Conservation (phyloP, 1,140 invertebrate species). For the Euwallacea fornicatus region DNA sequence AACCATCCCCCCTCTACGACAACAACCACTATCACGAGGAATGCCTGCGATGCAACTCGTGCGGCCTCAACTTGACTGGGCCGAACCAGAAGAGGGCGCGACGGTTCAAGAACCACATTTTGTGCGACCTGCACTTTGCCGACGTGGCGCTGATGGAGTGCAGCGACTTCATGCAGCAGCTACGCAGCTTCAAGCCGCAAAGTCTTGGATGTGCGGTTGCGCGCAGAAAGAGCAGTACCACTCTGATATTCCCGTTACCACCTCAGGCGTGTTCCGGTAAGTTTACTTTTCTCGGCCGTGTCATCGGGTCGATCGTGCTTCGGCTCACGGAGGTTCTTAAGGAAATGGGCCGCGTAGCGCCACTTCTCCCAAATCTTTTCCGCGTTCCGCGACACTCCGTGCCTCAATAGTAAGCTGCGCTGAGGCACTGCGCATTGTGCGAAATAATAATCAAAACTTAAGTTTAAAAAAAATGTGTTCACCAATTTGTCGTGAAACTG, state of each 20-base stretch:
- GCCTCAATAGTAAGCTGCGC: too few species aligned
- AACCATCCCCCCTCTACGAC: conserved; percentile 86
- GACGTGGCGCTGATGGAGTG: conserved; percentile 95
- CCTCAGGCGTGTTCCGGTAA: conserved; percentile 92
- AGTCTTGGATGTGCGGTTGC: conserved; percentile 91
- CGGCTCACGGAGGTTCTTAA: too few species aligned
- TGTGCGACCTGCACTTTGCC: conserved; percentile 88
- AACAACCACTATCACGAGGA: conserved; percentile 96
- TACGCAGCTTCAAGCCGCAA: conserved; percentile 93
- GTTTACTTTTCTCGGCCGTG: conserved; percentile 26
- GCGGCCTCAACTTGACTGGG: conserved; percentile 87
- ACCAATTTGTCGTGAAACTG: too few species aligned
- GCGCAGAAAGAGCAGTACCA: conserved; percentile 88
- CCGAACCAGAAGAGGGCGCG: conserved; percentile 81
- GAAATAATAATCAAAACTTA: too few species aligned
- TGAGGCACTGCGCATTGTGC: too few species aligned
- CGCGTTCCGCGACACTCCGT: too few species aligned
- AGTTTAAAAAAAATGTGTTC: too few species aligned
- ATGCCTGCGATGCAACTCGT: conserved; percentile 92
- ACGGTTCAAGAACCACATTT: conserved; percentile 80
- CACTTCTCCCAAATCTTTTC: too few species aligned
- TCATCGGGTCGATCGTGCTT: too few species aligned
- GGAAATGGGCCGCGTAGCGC: too few species aligned
- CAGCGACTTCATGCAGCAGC: conserved; percentile 94
- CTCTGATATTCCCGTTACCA: conserved; percentile 89